A percentile compares a stretch with the other conserved stretches of the same genome.
phyloP scores from a whole-genome alignment of 2,888 invertebrate species.

The Parochlus steinenii region DNA sequence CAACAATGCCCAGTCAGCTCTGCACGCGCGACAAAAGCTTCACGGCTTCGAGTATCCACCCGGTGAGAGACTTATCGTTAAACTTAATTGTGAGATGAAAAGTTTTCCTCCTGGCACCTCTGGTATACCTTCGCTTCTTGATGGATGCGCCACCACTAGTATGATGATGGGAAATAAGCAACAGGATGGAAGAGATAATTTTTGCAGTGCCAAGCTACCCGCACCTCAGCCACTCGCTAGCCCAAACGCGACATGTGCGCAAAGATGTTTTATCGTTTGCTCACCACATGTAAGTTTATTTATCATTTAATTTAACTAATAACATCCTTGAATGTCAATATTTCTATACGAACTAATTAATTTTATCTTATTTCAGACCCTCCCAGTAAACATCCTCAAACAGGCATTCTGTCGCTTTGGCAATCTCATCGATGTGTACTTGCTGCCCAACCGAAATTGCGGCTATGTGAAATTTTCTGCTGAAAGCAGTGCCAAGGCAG shows the following conservation, averaged over 20 bases:
- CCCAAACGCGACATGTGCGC: slow-evolving; percentile 47
- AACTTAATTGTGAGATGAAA: slow-evolving; percentile 6
- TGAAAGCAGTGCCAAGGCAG: slow-evolving; percentile 44
- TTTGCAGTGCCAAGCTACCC: slow-evolving; percentile 56
- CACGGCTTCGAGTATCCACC: slow-evolving; percentile 87
- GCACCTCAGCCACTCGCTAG: slow-evolving; percentile 49
- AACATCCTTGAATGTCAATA: background rate
- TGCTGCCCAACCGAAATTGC: slow-evolving; percentile 76
- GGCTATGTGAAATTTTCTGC: slow-evolving; percentile 81
- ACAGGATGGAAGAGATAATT: slow-evolving; percentile 26
- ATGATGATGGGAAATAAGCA: slow-evolving; percentile 21
- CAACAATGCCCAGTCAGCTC: slow-evolving; percentile 49
- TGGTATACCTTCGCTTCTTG: too few species aligned
- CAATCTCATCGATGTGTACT: slow-evolving; percentile 74
- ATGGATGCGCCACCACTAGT: slow-evolving; percentile 24
- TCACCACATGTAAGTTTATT: slow-evolving; percentile 28
- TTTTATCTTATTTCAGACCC: slow-evolving; percentile 37
- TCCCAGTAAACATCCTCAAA: slow-evolving; percentile 64
- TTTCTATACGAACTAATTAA: slow-evolving; percentile 30
- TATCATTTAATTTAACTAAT: background rate
- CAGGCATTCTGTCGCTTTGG: slow-evolving; percentile 87
- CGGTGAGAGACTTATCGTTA: slow-evolving; percentile 43
- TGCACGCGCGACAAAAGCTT: slow-evolving; percentile 53
- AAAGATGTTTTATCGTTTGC: slow-evolving; percentile 50
- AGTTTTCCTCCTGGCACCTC: background rate